Percentiles rank a stretch among this genome's conserved stretches.
Conservation (phyloP, 1,140 invertebrate species). For the Pristionchus pacificus region DNA sequence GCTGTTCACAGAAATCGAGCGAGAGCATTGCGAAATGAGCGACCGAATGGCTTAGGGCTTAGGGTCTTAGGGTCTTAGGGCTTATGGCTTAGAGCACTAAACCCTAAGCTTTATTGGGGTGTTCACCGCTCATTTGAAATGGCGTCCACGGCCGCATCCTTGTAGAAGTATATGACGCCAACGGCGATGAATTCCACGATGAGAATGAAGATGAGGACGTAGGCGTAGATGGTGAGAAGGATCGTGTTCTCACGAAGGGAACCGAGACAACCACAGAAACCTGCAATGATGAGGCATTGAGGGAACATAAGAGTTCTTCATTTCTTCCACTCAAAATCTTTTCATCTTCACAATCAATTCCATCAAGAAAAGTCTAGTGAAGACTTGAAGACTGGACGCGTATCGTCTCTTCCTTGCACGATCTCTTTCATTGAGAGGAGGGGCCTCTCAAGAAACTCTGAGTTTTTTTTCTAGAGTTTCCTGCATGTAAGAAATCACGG, state of each 20-base stretch:
- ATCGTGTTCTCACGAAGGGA: constrained; percentile 72
- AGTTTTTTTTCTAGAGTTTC: too few species aligned
- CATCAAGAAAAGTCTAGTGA: too few species aligned
- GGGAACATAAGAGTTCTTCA: too few species aligned
- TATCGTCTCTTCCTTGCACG: too few species aligned
- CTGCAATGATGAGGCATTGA: constrained; percentile 2
- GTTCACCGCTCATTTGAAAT: constrained; percentile 26
- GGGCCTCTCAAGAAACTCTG: too few species aligned
- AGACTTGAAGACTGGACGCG: too few species aligned
- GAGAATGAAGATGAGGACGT: constrained; percentile 81
- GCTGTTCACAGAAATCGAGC: too few species aligned
- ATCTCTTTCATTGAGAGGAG: too few species aligned
- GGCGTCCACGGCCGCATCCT: constrained; percentile 69
- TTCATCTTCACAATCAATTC: too few species aligned
- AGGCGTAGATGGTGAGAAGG: constrained; percentile 82
- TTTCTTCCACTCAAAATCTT: too few species aligned
- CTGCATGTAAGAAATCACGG: too few species aligned
- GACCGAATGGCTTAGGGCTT: constrained; percentile 80
- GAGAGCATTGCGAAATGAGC: constrained; percentile 60
- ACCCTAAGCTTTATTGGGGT: constrained; percentile 16
- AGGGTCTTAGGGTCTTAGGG: too few species aligned
- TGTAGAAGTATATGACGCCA: constrained; percentile 87
- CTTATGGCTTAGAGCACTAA: constrained; percentile 9
- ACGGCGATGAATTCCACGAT: constrained; percentile 83
- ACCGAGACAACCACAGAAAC: constrained; percentile 76